Base-by-base conservation (phyloP, 2,888 invertebrate species). In the Labia minor region DNA sequence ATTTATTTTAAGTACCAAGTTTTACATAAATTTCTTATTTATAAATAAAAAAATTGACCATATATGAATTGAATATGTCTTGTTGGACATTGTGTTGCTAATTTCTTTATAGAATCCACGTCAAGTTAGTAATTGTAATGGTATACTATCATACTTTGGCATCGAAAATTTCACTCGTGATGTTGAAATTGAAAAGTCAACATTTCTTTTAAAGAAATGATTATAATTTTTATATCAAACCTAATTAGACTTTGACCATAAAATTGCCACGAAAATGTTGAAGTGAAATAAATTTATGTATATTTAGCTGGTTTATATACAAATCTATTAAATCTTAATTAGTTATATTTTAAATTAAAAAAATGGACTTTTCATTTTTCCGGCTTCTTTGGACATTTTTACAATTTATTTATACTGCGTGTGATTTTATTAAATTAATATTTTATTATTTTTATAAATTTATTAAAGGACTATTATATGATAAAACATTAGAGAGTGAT, bases 261-360 rank as follows among this genome's bases (percentile, higher is more conserved):
- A 26, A 26, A 26, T 26, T 26, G 26, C 26, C 26, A 26, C 26
- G 26, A 26, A 26, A 26, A 26, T 26, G 26, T 26, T 26, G 8
- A 26, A 26, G 26, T 26, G 62, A 14, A 62, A 16, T 62, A 1
- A 18, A 20, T n/a, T n/a, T n/a, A 61, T 61, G 14, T 61, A 18
- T 61, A 18, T 19, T 61, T 61, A 61, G 18, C 61, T 61, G 16
- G 61, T n/a, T n/a, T 19, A 73, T 72, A 70, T 72, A 74, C 72
- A 61, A 75, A 74, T 77, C 62, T 66, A 71, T 68, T 65, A 65
- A 67, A 69, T 69, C 66, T 63, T 62, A 61, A 33, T n/a, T n/a
- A n/a, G n/a, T n/a, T n/a, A n/a, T n/a, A n/a, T n/a, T n/a, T n/a
- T 37, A 11, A 19, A 65, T 37, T 10, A 61, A 26, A 20, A 67